phyloP scores from a whole-genome alignment of 2,113 vertebrate genomes.

The Martes martes region DNA sequence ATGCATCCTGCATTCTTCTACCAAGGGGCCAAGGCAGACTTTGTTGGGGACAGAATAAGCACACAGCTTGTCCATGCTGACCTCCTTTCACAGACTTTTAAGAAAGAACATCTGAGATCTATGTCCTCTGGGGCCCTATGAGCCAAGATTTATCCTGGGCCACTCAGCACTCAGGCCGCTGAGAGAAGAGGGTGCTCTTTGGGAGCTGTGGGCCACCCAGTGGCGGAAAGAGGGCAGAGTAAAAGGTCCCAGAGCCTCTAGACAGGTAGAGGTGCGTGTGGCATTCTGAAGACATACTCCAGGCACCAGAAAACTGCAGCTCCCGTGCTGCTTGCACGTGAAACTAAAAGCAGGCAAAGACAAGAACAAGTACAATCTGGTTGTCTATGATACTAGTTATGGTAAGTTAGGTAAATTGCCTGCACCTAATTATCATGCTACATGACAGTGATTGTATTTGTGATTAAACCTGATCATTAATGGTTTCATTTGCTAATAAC shows the following conservation, averaged over 20 bases:
- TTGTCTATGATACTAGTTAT: not conserved
- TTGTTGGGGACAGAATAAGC: not conserved
- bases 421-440: not conserved
- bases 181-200: not conserved
- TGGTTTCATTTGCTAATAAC: not conserved
- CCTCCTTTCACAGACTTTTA: not conserved
- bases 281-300: not conserved
- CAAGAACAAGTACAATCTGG: not conserved
- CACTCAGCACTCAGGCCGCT: not conserved
- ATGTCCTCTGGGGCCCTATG: not conserved
- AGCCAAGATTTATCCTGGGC: not conserved
- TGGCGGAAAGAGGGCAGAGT: not conserved
- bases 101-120: not conserved
- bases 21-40: not conserved
- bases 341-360: not conserved
- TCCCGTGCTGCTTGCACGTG: not conserved
- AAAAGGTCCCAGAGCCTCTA: not conserved
- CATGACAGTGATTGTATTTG: not conserved
- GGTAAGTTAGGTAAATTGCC: not conserved
- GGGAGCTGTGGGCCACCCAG: not conserved
- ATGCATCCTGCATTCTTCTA: not conserved
- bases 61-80: not conserved
- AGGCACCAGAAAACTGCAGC: not conserved
- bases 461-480: not conserved
- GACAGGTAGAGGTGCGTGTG: not conserved